phyloP scores from a whole-genome alignment of 2,888 invertebrate species.

The Brachyptera putata region DNA sequence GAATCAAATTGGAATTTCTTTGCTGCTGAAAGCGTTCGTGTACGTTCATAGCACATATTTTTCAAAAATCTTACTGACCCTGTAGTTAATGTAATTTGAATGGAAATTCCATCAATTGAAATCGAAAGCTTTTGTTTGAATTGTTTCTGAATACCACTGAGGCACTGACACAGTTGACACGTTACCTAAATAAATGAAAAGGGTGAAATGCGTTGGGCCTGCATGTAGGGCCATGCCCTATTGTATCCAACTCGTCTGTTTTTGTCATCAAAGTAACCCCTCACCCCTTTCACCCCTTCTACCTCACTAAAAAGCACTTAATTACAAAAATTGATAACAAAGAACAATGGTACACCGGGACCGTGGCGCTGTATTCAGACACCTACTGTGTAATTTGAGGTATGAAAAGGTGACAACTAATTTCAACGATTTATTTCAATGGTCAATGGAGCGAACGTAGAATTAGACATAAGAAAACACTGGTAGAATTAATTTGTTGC shows the following conservation, averaged over 20 bases:
- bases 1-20: too few species aligned
- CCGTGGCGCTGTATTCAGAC: background rate
- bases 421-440: background rate
- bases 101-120: too few species aligned
- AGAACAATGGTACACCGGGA: background rate
- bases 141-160: background rate
- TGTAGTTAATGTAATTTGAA: too few species aligned
- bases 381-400: background rate
- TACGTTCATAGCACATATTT: too few species aligned
- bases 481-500: too few species aligned
- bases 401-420: background rate
- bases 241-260: slow-evolving; percentile 1
- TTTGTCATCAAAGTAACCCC: slow-evolving; percentile 13
- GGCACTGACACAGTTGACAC: background rate
- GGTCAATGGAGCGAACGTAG: background rate
- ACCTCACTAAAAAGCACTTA: slow-evolving; percentile 10
- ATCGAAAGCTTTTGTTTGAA: slow-evolving; percentile 26
- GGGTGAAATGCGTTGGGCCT: too few species aligned
- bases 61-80: too few species aligned
- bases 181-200: background rate
- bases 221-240: too few species aligned
- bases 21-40: too few species aligned
- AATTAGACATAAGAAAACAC: background rate
- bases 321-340: slow-evolving; percentile 16
- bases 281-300: too few species aligned